Base-by-base conservation (phyloP, 1,140 invertebrate genomes). In the Leptinotarsa defecta region DNA sequence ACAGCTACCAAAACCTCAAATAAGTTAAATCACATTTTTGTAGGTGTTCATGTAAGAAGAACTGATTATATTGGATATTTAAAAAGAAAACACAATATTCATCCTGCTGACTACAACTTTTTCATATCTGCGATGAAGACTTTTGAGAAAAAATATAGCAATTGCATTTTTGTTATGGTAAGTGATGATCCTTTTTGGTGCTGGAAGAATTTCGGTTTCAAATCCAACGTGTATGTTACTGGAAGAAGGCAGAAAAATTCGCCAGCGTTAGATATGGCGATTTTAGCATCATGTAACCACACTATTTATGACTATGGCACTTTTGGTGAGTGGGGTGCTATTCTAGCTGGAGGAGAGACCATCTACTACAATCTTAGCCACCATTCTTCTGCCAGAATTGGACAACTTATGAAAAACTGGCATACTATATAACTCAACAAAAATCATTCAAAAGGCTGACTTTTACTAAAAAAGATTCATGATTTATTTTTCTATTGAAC, bases 221-320 rank as follows among this genome's bases (percentile, higher is more conserved):
- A 83, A 48, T 83, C 86, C 57, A 86, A 87, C 78, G 87, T 89
- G n/a, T 88, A 84, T 75, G 87, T 90, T 48, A 81, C 81, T 22
- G 83, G 83, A 61, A 81, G 80, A 63, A 87, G 87, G n/a, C 85
- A 87, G 62, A 78, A 83, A 17, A 87, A 83, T 76, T 86, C 86
- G 27, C 87, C 89, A 2, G 89, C 88, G 17, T 83, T 89, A 78
- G 92, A 93, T 84, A 81, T 93, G 71, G 91, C 91, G 17, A 87
- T 92, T 22, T 85, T 93, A 78, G 86, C 89, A 8, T 84, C 87
- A 5, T 92, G 91, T 82, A 90, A 92, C 84, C 91, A 93, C 79
- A 88, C 89, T 76, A 90, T 93, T 69, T 91, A 92, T 78, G 90
- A 91, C 81, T 90, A 91, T 57, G 92, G 92, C 13, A 92, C 91